Conservation (phyloP, 2,113 vertebrate species). For the Butorides virescens region DNA sequence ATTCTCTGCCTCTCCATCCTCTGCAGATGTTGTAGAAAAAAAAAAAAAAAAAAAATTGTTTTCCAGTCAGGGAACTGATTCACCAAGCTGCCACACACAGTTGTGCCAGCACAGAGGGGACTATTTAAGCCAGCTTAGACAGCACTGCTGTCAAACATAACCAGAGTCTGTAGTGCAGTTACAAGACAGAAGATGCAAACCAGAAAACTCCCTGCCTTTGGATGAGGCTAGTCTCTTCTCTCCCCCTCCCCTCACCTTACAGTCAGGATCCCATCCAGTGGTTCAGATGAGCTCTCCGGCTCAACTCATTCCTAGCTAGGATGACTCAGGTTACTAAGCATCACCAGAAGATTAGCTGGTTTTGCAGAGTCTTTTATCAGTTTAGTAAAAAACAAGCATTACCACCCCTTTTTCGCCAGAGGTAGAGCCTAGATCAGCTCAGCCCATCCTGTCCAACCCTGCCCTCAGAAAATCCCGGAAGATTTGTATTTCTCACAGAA, state of each 20-base stretch:
- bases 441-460: neutral
- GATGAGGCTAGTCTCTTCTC: neutral
- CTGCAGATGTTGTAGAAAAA: neutral
- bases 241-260: neutral
- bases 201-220: neutral
- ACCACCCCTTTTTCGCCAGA: neutral
- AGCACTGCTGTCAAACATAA: neutral
- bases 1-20: neutral
- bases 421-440: neutral
- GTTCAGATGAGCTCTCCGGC: neutral
- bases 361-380: neutral
- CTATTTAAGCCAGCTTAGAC: conserved; percentile 24
- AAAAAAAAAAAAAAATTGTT: neutral
- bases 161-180: neutral
- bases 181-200: neutral
- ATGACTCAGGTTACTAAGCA: neutral
- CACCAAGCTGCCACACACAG: neutral
- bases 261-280: neutral
- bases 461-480: neutral
- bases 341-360: neutral
- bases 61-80: neutral
- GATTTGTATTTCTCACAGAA: neutral
- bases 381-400: neutral
- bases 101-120: neutral
- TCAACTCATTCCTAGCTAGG: neutral